Base-by-base conservation (phyloP, 2,888 invertebrate species). In the Stenolophus ochropezus region DNA sequence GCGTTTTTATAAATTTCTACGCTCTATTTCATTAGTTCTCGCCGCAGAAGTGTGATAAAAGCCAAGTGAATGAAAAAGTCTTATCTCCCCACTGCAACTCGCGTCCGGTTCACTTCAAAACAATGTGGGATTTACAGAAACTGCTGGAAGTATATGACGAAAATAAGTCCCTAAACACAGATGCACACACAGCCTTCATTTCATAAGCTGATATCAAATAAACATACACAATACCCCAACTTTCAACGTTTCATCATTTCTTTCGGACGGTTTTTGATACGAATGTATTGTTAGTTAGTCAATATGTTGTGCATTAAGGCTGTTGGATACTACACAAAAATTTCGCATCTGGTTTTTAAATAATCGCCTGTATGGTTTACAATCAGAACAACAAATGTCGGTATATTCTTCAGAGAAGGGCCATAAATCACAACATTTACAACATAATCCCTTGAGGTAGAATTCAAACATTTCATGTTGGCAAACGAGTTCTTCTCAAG, bases 1-100 rank as follows among this genome's bases (percentile, higher is more conserved):
- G 49, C 2, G 4, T 74, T 74, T 74, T 74, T 74, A 33, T 27
- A 33, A 18, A 69, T 33, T 33, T 27, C 20, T 21, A 42, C 23
- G 49, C 53, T 42, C 51, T 74, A 53, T 74, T 74, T 74, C 27
- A 74, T 51, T 74, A 33, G 53, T 51, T 74, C 14, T 23, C 47
- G 49, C 21, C 73, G 23, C 47, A 20, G 14, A 49, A 73, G 18
- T 73, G 73, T 73, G 73, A 73, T 49, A 73, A 71, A 73, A 73
- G 73, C 73, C 47, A 49, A 49, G 47, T 4, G 73, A 73, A 73
- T 73, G 49, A 61, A 73, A 73, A 73, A 73, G 73, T 21, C 49
- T 73, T 73, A 73, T 73, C 73, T n/a, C 1, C 47, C 47, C n/a
- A 20, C 18, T 61, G 61, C 61, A 61, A 61, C 61, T 61, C 25